A percentile compares a stretch with the other conserved stretches of the same genome.
Conservation (phyloP, 2,797 vertebrate genomes). For the Tokudaia tokunoshimensis region DNA sequence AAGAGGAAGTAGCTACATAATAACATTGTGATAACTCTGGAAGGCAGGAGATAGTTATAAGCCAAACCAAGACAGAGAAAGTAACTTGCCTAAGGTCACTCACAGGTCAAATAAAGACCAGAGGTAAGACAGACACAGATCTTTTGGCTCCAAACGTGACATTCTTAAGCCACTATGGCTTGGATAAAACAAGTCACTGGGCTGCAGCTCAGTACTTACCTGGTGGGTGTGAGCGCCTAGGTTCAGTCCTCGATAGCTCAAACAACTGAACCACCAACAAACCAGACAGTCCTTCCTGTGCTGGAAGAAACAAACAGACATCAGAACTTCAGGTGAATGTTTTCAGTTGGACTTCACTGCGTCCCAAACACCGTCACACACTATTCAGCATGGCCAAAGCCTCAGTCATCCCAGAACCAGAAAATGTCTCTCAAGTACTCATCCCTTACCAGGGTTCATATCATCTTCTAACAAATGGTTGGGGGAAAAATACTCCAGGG, state of each 20-base stretch:
- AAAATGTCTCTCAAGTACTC: neutral
- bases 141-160: neutral
- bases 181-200: neutral
- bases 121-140: neutral
- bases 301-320: neutral
- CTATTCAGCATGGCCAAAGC: neutral
- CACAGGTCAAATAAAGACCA: conserved; percentile 28
- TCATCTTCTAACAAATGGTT: neutral
- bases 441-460: neutral
- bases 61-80: neutral
- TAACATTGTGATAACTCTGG: neutral
- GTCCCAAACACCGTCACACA: neutral
- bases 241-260: neutral
- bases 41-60: neutral
- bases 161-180: neutral
- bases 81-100: neutral
- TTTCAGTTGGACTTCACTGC: neutral
- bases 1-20: neutral
- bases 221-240: neutral
- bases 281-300: conserved; percentile 39
- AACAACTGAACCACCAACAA: neutral
- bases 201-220: neutral
- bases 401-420: neutral
- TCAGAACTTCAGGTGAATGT: neutral
- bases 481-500: accelerated